phyloP scores from a whole-genome alignment of 2,888 invertebrate genomes.

The Eucera pruinosa region DNA sequence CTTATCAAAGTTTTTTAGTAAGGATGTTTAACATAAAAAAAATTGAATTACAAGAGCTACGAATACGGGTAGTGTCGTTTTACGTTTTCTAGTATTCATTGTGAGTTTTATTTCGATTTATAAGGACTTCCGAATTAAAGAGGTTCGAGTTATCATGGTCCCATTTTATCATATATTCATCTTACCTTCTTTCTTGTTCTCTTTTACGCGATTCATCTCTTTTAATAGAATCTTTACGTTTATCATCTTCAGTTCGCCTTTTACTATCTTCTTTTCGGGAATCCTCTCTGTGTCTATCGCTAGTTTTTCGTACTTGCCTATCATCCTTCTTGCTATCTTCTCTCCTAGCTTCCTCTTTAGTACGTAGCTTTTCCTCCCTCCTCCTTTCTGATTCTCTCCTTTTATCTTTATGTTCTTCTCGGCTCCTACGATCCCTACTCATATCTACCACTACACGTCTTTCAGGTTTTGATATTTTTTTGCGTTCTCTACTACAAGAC shows the following conservation, averaged over 20 bases:
- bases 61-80: no score
- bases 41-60: no score
- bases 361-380: conserved; percentile 76
- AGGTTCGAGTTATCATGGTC: no score
- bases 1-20: no score
- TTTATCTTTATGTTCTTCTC: conserved; percentile 77
- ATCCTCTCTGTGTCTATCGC: conserved; percentile 82
- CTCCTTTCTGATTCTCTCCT: conserved; percentile 75
- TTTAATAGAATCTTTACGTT: conserved; percentile 81
- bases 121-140: no score
- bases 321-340: conserved; percentile 84
- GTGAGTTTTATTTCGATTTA: no score
- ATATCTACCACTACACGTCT: conserved; percentile 82
- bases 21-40: no score
- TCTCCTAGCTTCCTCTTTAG: conserved; percentile 74
- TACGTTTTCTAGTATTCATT: no score
- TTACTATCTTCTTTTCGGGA: conserved; percentile 83
- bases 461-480: conserved; percentile 76
- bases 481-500: conserved; percentile 80
- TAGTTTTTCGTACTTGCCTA: conserved; percentile 83
- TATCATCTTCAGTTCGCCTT: conserved; percentile 81
- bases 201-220: conserved; percentile 81
- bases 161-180: conserved; percentile 49
- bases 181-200: conserved; percentile 81
- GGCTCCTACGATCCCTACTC: conserved; percentile 76